Percentiles rank a stretch among this genome's conserved stretches.
Evolutionary conservation across 1,140 invertebrate species (phyloP).

Genomic region (Heterodera schachtii): DNA sequence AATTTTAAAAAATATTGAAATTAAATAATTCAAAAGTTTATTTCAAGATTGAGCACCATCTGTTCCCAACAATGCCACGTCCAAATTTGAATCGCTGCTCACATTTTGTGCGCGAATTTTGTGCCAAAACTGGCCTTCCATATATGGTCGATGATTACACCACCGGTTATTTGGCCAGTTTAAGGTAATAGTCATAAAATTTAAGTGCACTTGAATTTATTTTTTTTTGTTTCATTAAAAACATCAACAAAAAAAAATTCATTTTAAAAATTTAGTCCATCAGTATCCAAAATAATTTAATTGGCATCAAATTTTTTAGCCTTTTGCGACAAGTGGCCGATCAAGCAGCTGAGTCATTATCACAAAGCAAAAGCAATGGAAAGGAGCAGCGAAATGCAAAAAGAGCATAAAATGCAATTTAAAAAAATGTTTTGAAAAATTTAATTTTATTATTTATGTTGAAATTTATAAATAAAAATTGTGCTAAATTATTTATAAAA

Average conservation of each 20-base stretch:
- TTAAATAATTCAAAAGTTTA: background rate
- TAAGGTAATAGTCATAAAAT: background rate
- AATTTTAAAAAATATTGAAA: background rate
- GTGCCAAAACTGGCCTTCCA: slow-evolving; percentile 54
- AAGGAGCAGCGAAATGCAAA: background rate
- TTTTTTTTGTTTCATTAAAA: too few species aligned
- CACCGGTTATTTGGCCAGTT: slow-evolving; percentile 51
- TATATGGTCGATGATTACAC: slow-evolving; percentile 61
- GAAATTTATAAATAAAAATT: background rate
- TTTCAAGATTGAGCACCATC: slow-evolving; percentile 64
- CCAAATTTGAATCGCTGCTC: slow-evolving; percentile 54
- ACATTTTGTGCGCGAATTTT: slow-evolving; percentile 56
- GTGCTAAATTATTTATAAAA: too few species aligned
- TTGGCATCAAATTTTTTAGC: background rate
- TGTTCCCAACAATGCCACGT: slow-evolving; percentile 65
- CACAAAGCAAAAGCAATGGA: background rate
- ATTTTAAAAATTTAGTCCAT: too few species aligned
- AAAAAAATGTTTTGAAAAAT: background rate
- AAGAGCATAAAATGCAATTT: background rate
- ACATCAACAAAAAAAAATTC: too few species aligned
- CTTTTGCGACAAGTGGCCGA: slow-evolving; percentile 20
- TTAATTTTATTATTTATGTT: background rate
- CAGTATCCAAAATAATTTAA: too few species aligned
- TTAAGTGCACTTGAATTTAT: too few species aligned
- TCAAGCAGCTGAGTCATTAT: background rate